Percentiles rank a stretch among this genome's conserved stretches.
phyloP scores from a whole-genome alignment of 92 coral and sea anemone species.

The Anthopleura xanthogrammica region DNA sequence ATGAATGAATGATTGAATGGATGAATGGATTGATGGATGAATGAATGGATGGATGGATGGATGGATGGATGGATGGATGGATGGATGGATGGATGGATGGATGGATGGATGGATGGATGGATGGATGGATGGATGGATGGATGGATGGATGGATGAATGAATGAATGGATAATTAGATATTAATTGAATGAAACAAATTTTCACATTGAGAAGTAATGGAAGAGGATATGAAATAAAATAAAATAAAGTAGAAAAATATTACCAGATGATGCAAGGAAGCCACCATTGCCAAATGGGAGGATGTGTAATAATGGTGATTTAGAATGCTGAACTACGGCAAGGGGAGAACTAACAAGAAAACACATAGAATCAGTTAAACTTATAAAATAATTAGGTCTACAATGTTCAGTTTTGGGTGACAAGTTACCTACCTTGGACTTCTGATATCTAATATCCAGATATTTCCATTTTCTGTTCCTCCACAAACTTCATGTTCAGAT shows the following conservation, averaged over 20 bases:
- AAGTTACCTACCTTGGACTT: constrained; percentile 52
- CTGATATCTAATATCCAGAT: constrained; percentile 73
- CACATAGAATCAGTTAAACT: too few relatives aligned
- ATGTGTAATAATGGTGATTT: constrained; percentile 72
- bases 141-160: too few relatives aligned
- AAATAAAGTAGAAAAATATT: constrained; percentile 6
- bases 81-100: too few relatives aligned
- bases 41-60: too few relatives aligned
- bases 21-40: too few relatives aligned
- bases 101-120: too few relatives aligned
- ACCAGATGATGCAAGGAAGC: constrained; percentile 75
- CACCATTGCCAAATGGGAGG: constrained; percentile 37
- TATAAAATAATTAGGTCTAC: too few relatives aligned
- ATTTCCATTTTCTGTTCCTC: constrained; percentile 87
- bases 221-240: constrained; percentile 12
- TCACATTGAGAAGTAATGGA: background rate
- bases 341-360: constrained; percentile 52
- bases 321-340: constrained; percentile 72
- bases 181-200: background rate
- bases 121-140: too few relatives aligned
- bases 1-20: too few relatives aligned
- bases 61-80: too few relatives aligned
- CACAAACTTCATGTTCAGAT: constrained; percentile 67
- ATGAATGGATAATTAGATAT: background rate
- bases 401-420: background rate